Base-by-base conservation (phyloP, 2,888 invertebrate genomes). In the Drosophila pseudotakahashii region DNA sequence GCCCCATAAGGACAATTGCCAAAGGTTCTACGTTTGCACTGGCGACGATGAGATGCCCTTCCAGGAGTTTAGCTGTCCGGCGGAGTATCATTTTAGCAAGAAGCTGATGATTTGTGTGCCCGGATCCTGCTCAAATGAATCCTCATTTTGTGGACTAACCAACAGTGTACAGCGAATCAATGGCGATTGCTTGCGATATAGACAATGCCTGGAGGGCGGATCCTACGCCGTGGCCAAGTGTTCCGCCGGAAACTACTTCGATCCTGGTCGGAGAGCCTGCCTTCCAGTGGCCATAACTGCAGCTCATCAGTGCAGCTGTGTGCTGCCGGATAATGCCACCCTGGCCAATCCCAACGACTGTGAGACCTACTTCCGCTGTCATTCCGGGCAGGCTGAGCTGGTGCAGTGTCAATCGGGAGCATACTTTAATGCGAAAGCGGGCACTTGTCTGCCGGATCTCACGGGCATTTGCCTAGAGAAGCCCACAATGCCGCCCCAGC, bases 241-340 rank as follows among this genome's bases (percentile, higher is more conserved):
- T 32, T 68, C 67, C 0, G 19, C 42, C 3, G 79, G 77, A 10
- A 60, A 57, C 5, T 89, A 86, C 41, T 82, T 86, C 30, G 71
- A 83, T 70, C 58, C 19, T 0, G 37, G 48, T 2, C 34, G 62
- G 5, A 60, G 52, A 0, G 64, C 73, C 5, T 89, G 89, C 52
- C 50, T 77, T 13, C 84, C 81, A 0, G 59, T 81, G 2, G 39
- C 53, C 2, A 53, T 75, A 26, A 76, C 71, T 26, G 66, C 75
- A 0, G 61, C 64, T 0, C 85, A 83, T 57, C 77, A 81, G 59
- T 89, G 89, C 53, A 83, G 79, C 44, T 89, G 89, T 55, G 42
- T 88, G 11, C 48, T 88, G 42, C 82, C 88, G 3, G 77, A 82
- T 1, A 62, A 85, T 10, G 58, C 89, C 1, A 70, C 74, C 1